Conservation (phyloP, 2,797 vertebrate species). For the Harpagifer antarcticus region DNA sequence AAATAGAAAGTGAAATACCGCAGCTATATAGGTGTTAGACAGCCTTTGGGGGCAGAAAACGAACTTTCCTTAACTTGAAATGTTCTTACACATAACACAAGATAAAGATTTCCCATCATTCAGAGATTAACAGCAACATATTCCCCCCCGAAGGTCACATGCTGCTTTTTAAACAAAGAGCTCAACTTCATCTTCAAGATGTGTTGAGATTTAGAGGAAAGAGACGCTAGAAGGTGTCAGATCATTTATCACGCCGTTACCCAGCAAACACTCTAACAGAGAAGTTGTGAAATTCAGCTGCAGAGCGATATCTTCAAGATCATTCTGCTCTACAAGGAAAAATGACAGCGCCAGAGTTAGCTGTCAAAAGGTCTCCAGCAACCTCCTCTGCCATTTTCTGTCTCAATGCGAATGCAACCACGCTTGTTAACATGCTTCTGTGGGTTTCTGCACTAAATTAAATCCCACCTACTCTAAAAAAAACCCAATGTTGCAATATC, state of each 20-base stretch:
- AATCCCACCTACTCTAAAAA: background rate
- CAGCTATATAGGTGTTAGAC: background rate
- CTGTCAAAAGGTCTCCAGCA: constrained; percentile 16
- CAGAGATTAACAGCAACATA: background rate
- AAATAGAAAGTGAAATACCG: background rate
- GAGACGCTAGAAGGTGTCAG: background rate
- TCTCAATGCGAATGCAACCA: background rate
- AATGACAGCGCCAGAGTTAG: constrained; percentile 3
- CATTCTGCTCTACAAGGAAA: constrained; percentile 12
- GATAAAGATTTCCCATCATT: background rate
- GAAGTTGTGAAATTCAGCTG: constrained; percentile 1
- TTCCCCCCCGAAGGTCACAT: background rate
- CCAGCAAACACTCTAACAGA: background rate
- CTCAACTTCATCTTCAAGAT: background rate
- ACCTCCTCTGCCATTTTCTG: background rate
- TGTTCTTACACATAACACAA: background rate
- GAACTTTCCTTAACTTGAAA: background rate
- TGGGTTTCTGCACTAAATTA: background rate
- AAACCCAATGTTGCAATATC: constrained; percentile 43
- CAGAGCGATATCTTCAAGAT: background rate
- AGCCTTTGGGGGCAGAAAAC: background rate
- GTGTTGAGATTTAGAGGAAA: constrained; percentile 8
- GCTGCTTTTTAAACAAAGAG: constrained; percentile 1
- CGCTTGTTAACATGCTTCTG: background rate
- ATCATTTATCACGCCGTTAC: background rate